Evolutionary conservation across 2,797 vertebrate species (phyloP).

Genomic region (Cuniculus paca): DNA sequence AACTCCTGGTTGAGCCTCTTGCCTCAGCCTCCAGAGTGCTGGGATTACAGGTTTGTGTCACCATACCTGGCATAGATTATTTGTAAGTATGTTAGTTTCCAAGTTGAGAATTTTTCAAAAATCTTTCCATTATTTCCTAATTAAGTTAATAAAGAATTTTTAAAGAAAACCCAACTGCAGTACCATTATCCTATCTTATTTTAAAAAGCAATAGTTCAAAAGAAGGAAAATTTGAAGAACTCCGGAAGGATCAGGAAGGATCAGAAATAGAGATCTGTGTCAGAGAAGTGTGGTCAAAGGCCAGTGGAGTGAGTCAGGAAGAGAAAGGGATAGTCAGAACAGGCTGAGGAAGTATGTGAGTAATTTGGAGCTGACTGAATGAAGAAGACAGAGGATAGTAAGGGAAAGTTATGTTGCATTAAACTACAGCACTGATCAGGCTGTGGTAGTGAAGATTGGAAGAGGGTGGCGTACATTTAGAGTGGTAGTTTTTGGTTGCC

Average conservation of each 20-base stretch:
- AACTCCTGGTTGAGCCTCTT: not conserved
- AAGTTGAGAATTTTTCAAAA: slow-evolving; percentile 44
- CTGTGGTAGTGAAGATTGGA: not conserved
- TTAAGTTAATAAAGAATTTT: not conserved
- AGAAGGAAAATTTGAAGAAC: not conserved
- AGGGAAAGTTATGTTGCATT: not conserved
- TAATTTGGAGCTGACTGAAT: not conserved
- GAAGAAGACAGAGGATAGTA: not conserved
- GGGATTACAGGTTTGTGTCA: not conserved
- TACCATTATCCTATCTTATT: not conserved
- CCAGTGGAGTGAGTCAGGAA: not conserved
- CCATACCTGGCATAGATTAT: not conserved
- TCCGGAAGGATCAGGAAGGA: not conserved
- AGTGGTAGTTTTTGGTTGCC: not conserved
- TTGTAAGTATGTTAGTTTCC: not conserved
- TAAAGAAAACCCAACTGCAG: not conserved
- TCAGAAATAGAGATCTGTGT: not conserved
- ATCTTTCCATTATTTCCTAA: slow-evolving; percentile 14
- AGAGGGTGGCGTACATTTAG: not conserved
- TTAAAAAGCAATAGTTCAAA: slow-evolving; percentile 25
- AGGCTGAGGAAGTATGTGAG: not conserved
- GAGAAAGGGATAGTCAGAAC: not conserved
- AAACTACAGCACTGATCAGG: no score
- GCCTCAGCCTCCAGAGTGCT: not conserved
- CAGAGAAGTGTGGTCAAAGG: not conserved